Percentiles rank a stretch among this genome's conserved stretches.
Conservation (phyloP, 2,797 vertebrate genomes). For the Odontamblyopus rebecca region DNA sequence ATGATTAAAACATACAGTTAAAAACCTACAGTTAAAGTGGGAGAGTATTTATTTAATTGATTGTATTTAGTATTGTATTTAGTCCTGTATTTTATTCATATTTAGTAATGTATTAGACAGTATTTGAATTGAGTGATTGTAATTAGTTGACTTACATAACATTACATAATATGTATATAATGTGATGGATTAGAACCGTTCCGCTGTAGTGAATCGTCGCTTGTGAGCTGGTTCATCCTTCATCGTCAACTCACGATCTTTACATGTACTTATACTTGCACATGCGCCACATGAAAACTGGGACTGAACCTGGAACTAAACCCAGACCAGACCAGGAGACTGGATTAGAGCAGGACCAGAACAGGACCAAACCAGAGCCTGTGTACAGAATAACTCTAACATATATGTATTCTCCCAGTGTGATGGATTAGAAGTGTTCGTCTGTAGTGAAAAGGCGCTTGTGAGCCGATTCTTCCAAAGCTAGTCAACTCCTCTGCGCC, state of each 20-base stretch:
- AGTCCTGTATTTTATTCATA: too few relatives aligned
- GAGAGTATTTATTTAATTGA: too few relatives aligned
- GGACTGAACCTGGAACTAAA: too few relatives aligned
- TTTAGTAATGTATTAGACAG: too few relatives aligned
- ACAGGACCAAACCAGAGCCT: background rate
- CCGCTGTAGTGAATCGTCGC: conserved; percentile 41
- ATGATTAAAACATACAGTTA: too few relatives aligned
- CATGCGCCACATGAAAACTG: too few relatives aligned
- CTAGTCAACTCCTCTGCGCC: conserved; percentile 65
- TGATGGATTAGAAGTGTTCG: conserved; percentile 33
- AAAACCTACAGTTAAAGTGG: too few relatives aligned
- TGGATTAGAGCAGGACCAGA: background rate
- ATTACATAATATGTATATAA: background rate
- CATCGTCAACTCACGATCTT: conserved; percentile 33
- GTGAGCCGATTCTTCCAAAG: conserved; percentile 52
- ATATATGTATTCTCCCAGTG: conserved; percentile 1
- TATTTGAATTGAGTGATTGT: too few relatives aligned
- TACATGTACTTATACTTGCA: too few relatives aligned
- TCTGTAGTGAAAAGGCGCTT: conserved; percentile 44
- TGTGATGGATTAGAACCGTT: conserved; percentile 31
- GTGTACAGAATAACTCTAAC: background rate
- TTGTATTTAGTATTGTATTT: too few relatives aligned
- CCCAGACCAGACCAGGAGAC: background rate
- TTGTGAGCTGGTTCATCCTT: conserved; percentile 18
- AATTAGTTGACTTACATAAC: too few relatives aligned